A percentile compares a stretch with the other conserved stretches of the same genome.
These are phyloP conservation scores for Philonicus albiceps DNA, from an alignment of 2,888 invertebrate species.

Conservation along the genomic window DNA sequence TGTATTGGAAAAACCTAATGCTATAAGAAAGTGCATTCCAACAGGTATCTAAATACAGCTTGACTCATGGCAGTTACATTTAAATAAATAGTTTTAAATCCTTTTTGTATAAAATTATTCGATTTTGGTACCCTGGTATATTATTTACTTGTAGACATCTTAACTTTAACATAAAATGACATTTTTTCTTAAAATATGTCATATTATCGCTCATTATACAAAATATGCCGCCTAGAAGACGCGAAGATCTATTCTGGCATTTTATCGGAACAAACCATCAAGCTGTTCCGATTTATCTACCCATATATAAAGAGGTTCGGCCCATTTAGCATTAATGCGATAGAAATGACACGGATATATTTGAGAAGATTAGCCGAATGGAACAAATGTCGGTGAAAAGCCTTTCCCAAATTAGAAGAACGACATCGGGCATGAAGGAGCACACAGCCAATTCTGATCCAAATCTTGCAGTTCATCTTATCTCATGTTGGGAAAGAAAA, in stretches of 20 bases:
- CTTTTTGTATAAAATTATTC: too few relatives aligned
- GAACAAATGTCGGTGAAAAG: not conserved
- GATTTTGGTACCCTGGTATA: too few relatives aligned
- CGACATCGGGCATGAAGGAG: not conserved
- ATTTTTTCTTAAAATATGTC: not conserved
- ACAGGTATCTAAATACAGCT: too few relatives aligned
- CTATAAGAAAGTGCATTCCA: too few relatives aligned
- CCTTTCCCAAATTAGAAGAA: not conserved
- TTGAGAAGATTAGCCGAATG: not conserved
- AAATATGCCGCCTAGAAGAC: not conserved
- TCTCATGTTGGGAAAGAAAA: not conserved
- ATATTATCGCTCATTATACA: not conserved
- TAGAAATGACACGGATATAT: slow-evolving; percentile 11
- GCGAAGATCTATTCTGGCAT: not conserved
- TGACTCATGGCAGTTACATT: too few relatives aligned
- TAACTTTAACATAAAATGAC: not conserved
- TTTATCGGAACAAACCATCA: not conserved
- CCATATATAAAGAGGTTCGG: not conserved
- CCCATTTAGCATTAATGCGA: not conserved
- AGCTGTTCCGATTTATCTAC: not conserved
- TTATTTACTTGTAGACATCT: too few relatives aligned
- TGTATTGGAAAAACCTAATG: too few relatives aligned
- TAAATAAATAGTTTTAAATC: too few relatives aligned
- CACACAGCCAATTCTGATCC: not conserved
- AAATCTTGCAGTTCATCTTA: slow-evolving; percentile 37